A percentile compares a stretch with the other conserved stretches of the same genome.
These are phyloP conservation scores for Heterohyrax brucei DNA, from an alignment of 2,797 vertebrate genomes.

Conservation along the genomic window DNA sequence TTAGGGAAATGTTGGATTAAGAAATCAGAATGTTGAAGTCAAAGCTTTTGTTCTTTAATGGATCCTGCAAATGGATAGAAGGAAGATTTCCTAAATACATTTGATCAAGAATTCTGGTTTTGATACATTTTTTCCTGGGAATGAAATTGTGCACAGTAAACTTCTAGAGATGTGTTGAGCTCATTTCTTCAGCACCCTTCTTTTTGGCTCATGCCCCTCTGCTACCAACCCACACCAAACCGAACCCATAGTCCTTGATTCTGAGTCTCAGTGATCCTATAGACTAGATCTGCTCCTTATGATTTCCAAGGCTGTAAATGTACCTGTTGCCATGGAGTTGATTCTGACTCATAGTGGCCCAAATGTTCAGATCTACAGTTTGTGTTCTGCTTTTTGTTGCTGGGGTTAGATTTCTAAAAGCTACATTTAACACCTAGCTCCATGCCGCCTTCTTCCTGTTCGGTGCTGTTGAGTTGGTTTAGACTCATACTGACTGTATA, in stretches of 20 bases:
- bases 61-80: not conserved
- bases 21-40: not conserved
- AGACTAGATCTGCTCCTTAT: too few species aligned
- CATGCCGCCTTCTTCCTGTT: too few species aligned
- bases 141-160: not conserved
- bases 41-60: not conserved
- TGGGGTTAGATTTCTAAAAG: not conserved
- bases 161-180: not conserved
- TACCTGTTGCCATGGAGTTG: too few species aligned
- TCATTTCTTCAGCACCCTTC: not conserved
- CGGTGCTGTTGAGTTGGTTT: too few species aligned
- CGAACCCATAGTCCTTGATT: too few species aligned
- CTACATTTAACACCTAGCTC: too few species aligned
- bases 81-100: not conserved
- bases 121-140: not conserved
- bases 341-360: too few species aligned
- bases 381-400: not conserved
- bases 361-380: not conserved
- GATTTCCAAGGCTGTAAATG: too few species aligned
- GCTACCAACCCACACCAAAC: not conserved
- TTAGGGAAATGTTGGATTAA: not conserved
- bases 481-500: too few species aligned
- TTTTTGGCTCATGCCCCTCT: not conserved
- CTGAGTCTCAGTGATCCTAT: too few species aligned
- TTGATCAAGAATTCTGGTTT: slow-evolving; percentile 13